Base-by-base conservation (phyloP, 2,888 invertebrate genomes). In the Caenorhabditis zanzibari region DNA sequence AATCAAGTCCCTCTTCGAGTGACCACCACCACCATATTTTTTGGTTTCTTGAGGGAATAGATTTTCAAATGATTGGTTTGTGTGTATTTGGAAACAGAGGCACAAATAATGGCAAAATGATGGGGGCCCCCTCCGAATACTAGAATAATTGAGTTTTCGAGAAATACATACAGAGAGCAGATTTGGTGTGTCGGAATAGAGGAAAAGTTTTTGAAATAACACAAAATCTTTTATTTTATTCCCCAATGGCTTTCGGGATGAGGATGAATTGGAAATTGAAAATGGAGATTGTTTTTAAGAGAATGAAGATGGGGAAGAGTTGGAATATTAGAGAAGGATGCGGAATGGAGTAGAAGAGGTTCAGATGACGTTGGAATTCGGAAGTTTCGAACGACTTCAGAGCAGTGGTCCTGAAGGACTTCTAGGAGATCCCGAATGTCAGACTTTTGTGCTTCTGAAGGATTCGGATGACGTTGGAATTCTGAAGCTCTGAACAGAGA, bases 1-100 rank as follows among this genome's bases (percentile, higher is more conserved):
- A 82, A 82, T 82, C 73, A 79, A 76, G 76, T 74, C 69, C 72
- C 58, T 24, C n/a, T 32, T 47, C 32, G 52, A 19, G 4, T 10
- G 2, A 24, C 22, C 24, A 28, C 16, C 12, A 28, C 14, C 9
- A 66, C 58, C 58, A 73, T 74, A 68, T 75, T 76, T 75, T 72
- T 75, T 69, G 54, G 64, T 41, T 32, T 52, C 22, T 61, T 38
- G 59, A 38, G 72, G 61, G 76, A 63, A 63, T 64, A 58, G 77
- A 77, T 77, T 77, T 63, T 47, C 52, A 19, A 77, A 71, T 77
- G 63, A 71, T 77, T 77, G 69, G 38, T 38, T n/a, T n/a, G n/a
- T n/a, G n/a, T n/a, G n/a, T 77, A 19, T 19, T 47, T 16, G 19
- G 47, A 19, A 19, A 47, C 54, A 24, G 38, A 26, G 26, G 7